These are phyloP conservation scores for Spheniscus mendiculus DNA, from an alignment of 2,113 vertebrate genomes.

Conservation along the genomic window DNA sequence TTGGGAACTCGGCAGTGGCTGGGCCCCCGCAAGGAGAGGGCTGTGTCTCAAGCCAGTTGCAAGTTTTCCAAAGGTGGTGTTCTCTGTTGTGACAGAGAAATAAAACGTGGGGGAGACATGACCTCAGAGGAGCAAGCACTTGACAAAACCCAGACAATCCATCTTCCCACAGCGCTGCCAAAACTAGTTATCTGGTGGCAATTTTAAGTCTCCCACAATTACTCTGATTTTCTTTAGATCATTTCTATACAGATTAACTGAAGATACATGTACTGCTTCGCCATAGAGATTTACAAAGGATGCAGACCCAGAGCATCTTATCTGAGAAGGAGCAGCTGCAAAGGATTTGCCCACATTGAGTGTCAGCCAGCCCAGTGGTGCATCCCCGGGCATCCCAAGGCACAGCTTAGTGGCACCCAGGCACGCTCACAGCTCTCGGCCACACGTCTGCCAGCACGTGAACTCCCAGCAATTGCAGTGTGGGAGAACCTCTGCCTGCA, in stretches of 20 bases:
- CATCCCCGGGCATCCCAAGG: neutral
- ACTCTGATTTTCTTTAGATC: neutral
- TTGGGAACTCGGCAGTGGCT: neutral
- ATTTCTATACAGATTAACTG: neutral
- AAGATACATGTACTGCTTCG: neutral
- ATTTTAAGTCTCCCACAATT: neutral
- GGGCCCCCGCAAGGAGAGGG: neutral
- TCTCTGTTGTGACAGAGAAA: neutral
- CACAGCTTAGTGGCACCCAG: neutral
- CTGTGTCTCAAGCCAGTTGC: neutral
- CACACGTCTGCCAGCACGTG: neutral
- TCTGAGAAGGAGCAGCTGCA: neutral
- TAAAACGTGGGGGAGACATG: neutral
- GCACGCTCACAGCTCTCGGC: neutral
- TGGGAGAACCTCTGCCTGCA: neutral
- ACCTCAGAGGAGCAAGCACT: neutral
- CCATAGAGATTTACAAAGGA: neutral
- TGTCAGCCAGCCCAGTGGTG: neutral
- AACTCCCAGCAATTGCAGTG: neutral
- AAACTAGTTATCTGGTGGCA: neutral
- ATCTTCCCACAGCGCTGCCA: constrained; percentile 7
- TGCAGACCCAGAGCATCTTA: neutral
- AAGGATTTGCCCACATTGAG: neutral
- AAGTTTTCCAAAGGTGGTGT: neutral
- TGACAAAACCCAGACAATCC: neutral